Conservation (phyloP, 1,140 invertebrate genomes). For the Arion vulgaris region DNA sequence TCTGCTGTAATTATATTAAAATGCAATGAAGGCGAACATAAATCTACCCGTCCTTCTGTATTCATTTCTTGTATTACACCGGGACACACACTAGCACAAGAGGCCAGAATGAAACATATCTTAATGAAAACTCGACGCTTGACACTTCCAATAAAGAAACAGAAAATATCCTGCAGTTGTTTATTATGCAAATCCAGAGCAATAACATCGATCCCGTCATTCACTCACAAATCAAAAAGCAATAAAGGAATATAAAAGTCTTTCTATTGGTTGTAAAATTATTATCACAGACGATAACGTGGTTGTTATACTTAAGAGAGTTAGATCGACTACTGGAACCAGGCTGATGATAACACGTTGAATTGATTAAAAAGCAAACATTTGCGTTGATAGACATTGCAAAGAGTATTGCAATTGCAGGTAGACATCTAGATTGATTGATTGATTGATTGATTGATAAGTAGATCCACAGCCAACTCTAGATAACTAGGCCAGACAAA, state of each 20-base stretch:
- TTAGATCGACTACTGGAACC: too few relatives aligned
- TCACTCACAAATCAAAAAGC: slow-evolving; percentile 15
- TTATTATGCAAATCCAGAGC: slow-evolving; percentile 12
- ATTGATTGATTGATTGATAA: too few relatives aligned
- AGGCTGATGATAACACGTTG: too few relatives aligned
- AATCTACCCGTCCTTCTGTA: neutral
- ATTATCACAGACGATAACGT: neutral
- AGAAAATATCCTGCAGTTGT: neutral
- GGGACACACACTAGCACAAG: neutral
- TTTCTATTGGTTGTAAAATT: neutral
- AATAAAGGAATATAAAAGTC: neutral
- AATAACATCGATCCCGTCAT: neutral
- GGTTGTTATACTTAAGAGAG: too few relatives aligned
- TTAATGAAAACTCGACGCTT: neutral
- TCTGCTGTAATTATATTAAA: slow-evolving; percentile 6
- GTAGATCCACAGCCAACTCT: too few relatives aligned
- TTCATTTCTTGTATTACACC: neutral
- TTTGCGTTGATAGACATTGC: too few relatives aligned
- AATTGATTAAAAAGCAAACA: too few relatives aligned
- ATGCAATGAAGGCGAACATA: neutral
- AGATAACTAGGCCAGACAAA: too few relatives aligned
- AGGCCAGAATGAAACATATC: neutral
- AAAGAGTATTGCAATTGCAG: too few relatives aligned
- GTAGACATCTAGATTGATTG: too few relatives aligned
- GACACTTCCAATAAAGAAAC: neutral